Percentiles rank a stretch among this genome's conserved stretches.
These are phyloP conservation scores for Triops longicaudatus DNA, from an alignment of 1,140 invertebrate genomes.

Conservation along the genomic window DNA sequence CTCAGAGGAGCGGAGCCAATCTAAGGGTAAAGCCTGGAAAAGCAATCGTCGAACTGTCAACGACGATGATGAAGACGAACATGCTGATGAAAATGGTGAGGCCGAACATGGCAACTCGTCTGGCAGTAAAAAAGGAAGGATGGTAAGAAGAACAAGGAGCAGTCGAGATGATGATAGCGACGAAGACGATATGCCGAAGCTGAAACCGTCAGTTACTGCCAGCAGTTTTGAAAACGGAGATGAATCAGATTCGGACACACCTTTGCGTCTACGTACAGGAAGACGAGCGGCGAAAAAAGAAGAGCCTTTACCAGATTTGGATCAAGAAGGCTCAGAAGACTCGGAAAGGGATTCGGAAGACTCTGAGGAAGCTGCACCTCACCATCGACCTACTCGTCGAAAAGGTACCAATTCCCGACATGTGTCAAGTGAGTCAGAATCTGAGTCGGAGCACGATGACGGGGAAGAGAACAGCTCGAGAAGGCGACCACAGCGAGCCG, in stretches of 20 bases:
- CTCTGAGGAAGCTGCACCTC: not conserved
- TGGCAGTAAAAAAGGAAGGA: slow-evolving; percentile 36
- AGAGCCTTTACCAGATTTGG: not conserved
- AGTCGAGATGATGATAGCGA: slow-evolving; percentile 7
- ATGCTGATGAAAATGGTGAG: slow-evolving; percentile 41
- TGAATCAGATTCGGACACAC: not conserved
- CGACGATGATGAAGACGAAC: slow-evolving; percentile 35
- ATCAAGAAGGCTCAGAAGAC: not conserved
- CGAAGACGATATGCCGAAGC: not conserved
- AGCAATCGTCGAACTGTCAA: slow-evolving; percentile 21
- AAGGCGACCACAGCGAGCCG: not conserved
- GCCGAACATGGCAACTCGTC: slow-evolving; percentile 36
- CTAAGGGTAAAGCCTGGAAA: not conserved
- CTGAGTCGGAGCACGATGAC: not conserved
- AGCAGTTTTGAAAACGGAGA: not conserved
- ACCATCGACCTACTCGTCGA: not conserved
- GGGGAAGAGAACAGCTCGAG: slow-evolving; percentile 18
- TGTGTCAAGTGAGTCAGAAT: not conserved
- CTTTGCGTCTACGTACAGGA: not conserved
- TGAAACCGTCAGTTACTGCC: not conserved
- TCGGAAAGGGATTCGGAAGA: not conserved
- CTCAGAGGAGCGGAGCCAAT: not conserved
- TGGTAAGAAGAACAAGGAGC: slow-evolving; percentile 29
- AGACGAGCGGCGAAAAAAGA: not conserved
- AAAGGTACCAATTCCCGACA: not conserved